phyloP scores from a whole-genome alignment of 1,140 invertebrate genomes.

The Drosophila insularis region DNA sequence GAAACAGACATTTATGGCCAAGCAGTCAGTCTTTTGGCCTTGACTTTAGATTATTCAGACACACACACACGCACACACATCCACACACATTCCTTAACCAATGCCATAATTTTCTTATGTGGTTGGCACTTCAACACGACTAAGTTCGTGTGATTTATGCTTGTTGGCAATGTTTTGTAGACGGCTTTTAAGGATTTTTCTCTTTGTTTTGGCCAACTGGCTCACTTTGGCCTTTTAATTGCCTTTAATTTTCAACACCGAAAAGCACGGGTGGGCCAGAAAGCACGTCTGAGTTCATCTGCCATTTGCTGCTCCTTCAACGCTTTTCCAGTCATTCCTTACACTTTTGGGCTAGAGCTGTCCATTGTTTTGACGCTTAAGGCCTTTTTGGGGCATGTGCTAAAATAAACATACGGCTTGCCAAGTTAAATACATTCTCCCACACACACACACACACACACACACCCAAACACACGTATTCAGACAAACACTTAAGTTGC shows the following conservation, averaged over 20 bases:
- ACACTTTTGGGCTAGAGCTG: conserved; percentile 34
- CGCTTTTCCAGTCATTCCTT: neutral
- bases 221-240: conserved; percentile 59
- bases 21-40: neutral
- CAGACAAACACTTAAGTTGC: conserved; percentile 55
- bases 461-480: conserved; percentile 14
- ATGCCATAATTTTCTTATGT: conserved; percentile 1
- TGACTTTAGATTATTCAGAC: conserved; percentile 31
- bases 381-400: conserved; percentile 56
- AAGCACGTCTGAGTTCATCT: conserved; percentile 28
- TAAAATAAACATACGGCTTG: conserved; percentile 71
- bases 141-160: conserved; percentile 60
- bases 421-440: conserved; percentile 55
- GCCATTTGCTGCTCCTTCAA: neutral
- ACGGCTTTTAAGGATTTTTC: conserved; percentile 23
- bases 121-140: conserved; percentile 33
- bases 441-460: conserved; percentile 28
- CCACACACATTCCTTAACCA: neutral
- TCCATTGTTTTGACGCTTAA: conserved; percentile 73
- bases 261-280: conserved; percentile 18
- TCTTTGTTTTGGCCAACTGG: neutral
- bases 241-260: conserved; percentile 74
- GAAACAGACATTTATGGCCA: neutral
- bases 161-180: conserved; percentile 30
- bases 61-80: neutral